phyloP scores from a whole-genome alignment of 2,888 invertebrate species.

The Harpalus rubripes region DNA sequence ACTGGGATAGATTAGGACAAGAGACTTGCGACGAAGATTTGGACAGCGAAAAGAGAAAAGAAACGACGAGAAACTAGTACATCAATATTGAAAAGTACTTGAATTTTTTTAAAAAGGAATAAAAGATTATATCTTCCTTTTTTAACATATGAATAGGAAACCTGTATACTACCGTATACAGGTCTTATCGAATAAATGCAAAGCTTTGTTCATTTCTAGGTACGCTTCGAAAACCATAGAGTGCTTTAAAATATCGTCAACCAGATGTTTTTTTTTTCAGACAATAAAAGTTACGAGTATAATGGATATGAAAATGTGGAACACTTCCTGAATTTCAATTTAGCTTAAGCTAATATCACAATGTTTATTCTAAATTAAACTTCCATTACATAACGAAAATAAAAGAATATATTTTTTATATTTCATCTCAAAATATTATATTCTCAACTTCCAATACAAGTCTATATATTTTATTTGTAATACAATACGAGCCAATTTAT shows the following conservation, averaged over 20 bases:
- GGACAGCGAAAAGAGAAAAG: too few relatives aligned
- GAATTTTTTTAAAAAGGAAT: too few relatives aligned
- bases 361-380: neutral
- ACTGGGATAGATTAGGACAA: too few relatives aligned
- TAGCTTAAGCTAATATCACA: conserved; percentile 3
- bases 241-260: neutral
- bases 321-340: conserved; percentile 12
- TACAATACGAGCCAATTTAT: neutral
- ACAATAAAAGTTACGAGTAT: neutral
- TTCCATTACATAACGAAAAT: neutral
- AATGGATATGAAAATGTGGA: conserved; percentile 14
- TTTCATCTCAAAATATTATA: too few relatives aligned
- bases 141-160: too few relatives aligned
- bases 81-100: too few relatives aligned
- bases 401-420: neutral
- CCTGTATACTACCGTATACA: too few relatives aligned
- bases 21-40: too few relatives aligned
- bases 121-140: too few relatives aligned
- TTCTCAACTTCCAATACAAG: too few relatives aligned
- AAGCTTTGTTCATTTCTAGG: neutral
- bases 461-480: neutral
- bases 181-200: too few relatives aligned
- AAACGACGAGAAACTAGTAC: too few relatives aligned
- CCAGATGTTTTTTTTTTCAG: neutral
- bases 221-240: neutral